phyloP scores from a whole-genome alignment of 2,888 invertebrate species.

The Philaethria dido region DNA sequence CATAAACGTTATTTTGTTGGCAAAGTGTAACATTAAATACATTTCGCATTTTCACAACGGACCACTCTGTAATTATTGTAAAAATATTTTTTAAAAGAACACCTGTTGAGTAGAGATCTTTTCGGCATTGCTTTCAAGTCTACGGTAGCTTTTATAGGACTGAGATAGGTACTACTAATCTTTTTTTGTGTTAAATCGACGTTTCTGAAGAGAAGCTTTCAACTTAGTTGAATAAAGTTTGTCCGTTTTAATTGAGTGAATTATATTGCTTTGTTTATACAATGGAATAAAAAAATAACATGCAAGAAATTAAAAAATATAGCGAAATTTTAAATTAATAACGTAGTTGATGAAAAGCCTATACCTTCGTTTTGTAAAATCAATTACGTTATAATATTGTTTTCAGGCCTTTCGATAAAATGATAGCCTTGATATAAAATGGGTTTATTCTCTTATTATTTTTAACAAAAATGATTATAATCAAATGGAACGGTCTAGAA shows the following conservation, averaged over 20 bases:
- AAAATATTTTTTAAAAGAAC: neutral
- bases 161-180: neutral
- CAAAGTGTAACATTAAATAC: neutral
- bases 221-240: neutral
- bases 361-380: neutral
- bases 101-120: conserved; percentile 2
- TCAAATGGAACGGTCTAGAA: conserved; percentile 1
- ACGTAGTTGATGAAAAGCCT: neutral
- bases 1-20: neutral
- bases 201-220: neutral
- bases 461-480: neutral
- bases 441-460: conserved; percentile 4
- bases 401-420: neutral
- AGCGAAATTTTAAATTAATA: neutral
- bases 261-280: neutral
- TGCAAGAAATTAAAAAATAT: neutral
- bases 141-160: neutral
- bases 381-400: conserved; percentile 5
- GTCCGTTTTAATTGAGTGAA: neutral
- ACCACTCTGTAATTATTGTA: neutral
- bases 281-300: too few relatives aligned
- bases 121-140: neutral
- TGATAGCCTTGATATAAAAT: conserved; percentile 2
- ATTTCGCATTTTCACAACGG: neutral
- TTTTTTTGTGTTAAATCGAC: neutral